Evolutionary conservation across 1,140 invertebrate genomes (phyloP).

Genomic region (Drosophila miranda): DNA sequence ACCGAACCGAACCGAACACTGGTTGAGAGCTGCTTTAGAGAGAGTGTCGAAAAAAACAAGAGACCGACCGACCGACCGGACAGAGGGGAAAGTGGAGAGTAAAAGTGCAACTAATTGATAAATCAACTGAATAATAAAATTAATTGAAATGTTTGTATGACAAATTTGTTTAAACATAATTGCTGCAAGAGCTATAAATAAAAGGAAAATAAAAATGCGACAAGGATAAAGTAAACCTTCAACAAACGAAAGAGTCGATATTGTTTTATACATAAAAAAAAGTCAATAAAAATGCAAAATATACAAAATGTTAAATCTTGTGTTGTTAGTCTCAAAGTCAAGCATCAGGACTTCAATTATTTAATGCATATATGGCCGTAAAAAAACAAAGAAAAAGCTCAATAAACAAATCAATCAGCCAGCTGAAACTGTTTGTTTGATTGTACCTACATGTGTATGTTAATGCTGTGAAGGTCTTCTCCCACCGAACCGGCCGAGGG

Average conservation of each 20-base stretch:
- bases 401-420: constrained; percentile 1
- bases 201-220: constrained; percentile 30
- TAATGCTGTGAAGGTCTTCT: too few relatives aligned
- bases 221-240: constrained; percentile 25
- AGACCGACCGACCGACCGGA: constrained; percentile 21
- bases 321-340: constrained; percentile 7
- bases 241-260: constrained; percentile 60
- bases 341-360: too few relatives aligned
- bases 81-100: constrained; percentile 8
- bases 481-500: too few relatives aligned
- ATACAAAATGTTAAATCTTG: constrained; percentile 65
- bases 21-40: constrained; percentile 38
- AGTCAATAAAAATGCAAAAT: constrained; percentile 79
- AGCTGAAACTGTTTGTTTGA: not conserved
- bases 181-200: constrained; percentile 4
- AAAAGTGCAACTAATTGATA: constrained; percentile 32
- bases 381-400: not conserved
- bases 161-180: constrained; percentile 67
- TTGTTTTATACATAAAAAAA: constrained; percentile 79
- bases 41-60: constrained; percentile 27
- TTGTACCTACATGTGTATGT: too few relatives aligned
- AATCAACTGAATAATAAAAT: constrained; percentile 32
- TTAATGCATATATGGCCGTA: not conserved
- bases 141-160: constrained; percentile 55
- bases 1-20: constrained; percentile 1